phyloP scores from a whole-genome alignment of 2,888 invertebrate genomes.

The Lithodes maja region DNA sequence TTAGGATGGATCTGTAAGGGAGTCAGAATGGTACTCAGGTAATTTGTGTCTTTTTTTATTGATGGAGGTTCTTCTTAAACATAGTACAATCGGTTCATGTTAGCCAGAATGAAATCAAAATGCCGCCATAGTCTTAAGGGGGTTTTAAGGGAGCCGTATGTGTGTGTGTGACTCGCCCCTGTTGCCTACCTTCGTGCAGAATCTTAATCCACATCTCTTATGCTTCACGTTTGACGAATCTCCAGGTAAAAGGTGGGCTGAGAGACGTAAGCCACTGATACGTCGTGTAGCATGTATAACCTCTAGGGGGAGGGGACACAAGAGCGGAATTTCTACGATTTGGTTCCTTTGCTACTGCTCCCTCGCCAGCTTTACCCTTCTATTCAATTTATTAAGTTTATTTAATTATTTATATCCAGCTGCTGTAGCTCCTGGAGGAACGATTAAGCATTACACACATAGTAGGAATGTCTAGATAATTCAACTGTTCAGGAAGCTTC shows the following conservation, averaged over 20 bases:
- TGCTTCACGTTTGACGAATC: slow-evolving; percentile 41
- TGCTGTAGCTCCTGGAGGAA: slow-evolving; percentile 10
- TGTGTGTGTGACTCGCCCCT: neutral
- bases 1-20: no score
- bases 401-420: slow-evolving; percentile 24
- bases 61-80: no score
- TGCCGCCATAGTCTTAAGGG: no score
- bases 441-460: neutral
- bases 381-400: slow-evolving; percentile 31
- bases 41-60: no score
- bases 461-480: neutral
- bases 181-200: slow-evolving; percentile 23
- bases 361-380: neutral
- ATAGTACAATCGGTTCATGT: no score
- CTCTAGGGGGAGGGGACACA: neutral
- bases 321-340: no score
- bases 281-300: neutral
- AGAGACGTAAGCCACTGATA: slow-evolving; percentile 29
- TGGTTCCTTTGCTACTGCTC: neutral
- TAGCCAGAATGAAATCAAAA: no score
- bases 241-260: slow-evolving; percentile 28
- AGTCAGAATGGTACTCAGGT: no score
- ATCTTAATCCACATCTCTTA: slow-evolving; percentile 46
- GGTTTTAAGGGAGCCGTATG: no score
- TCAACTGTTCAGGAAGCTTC: no score